These are phyloP conservation scores for Celastrina argiolus DNA, from an alignment of 2,888 invertebrate species.

Conservation along the genomic window DNA sequence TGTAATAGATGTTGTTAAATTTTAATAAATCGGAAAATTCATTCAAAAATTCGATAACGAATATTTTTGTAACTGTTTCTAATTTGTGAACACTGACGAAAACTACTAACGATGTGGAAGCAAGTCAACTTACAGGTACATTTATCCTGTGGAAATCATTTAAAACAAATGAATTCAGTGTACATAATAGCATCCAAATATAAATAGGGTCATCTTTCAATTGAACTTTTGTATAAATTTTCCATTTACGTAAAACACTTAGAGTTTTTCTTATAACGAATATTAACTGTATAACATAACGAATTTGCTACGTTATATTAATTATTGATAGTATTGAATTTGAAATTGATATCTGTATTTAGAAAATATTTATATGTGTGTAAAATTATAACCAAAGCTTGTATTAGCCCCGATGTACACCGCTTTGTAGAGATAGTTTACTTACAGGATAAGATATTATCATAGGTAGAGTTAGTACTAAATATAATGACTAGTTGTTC, in stretches of 20 bases:
- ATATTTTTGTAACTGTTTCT: not conserved
- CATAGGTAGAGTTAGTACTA: not conserved
- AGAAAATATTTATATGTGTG: conserved; percentile 17
- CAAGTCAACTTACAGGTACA: not conserved
- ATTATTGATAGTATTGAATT: conserved; percentile 12
- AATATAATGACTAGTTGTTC: not conserved
- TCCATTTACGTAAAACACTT: conserved; percentile 13
- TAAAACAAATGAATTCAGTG: not conserved
- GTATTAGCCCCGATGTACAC: conserved; percentile 18
- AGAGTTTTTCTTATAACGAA: conserved; percentile 18
- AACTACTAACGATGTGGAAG: not conserved
- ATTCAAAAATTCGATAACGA: conserved; percentile 12
- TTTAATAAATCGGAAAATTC: conserved; percentile 15
- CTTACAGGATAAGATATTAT: conserved; percentile 13
- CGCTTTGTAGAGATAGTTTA: conserved; percentile 1
- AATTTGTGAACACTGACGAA: not conserved
- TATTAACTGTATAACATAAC: conserved; percentile 17
- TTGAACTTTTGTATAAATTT: conserved; percentile 21
- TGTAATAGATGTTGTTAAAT: conserved; percentile 24
- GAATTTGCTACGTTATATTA: conserved; percentile 21
- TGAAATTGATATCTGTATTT: conserved; percentile 10
- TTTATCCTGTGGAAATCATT: not conserved
- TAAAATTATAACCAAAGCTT: conserved; percentile 21
- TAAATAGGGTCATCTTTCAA: conserved; percentile 2
- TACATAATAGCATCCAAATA: not conserved